Evolutionary conservation across 2,113 vertebrate genomes (phyloP).

Genomic region (Charina bottae): DNA sequence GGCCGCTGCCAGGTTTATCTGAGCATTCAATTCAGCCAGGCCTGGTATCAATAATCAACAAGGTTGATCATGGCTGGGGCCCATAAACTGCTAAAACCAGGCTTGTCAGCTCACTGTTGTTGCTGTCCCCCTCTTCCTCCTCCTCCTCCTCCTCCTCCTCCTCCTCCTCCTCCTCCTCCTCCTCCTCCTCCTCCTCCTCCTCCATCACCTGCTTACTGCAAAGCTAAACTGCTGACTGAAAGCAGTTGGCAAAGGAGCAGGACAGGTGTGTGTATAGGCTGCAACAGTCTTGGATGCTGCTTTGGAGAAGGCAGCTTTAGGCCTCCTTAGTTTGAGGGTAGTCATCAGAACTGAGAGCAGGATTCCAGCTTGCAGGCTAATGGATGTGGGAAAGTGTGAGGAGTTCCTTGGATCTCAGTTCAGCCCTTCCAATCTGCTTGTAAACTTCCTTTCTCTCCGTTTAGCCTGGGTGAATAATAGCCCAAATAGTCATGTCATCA

Average conservation of each 20-base stretch:
- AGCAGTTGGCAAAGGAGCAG: not conserved
- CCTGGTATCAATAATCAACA: not conserved
- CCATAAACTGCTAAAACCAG: not conserved
- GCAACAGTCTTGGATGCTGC: not conserved
- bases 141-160: too few relatives aligned
- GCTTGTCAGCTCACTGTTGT: not conserved
- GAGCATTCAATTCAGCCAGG: slow-evolving; percentile 48
- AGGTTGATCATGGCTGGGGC: not conserved
- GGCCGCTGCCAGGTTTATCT: slow-evolving; percentile 69
- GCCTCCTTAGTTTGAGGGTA: not conserved
- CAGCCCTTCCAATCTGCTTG: not conserved
- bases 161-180: not conserved
- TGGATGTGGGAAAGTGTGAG: not conserved
- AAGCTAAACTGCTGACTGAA: not conserved
- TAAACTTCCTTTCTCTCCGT: not conserved
- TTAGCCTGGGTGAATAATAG: not conserved
- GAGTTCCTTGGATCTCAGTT: not conserved
- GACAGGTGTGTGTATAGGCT: not conserved
- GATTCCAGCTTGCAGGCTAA: not conserved
- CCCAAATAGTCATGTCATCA: not conserved
- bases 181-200: not conserved
- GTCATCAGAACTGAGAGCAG: not conserved
- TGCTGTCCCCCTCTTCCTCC: not conserved
- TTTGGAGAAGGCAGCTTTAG: not conserved
- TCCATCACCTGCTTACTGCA: not conserved